These are phyloP conservation scores for Bradypodion ventrale DNA, from an alignment of 2,797 vertebrate genomes.

Conservation along the genomic window DNA sequence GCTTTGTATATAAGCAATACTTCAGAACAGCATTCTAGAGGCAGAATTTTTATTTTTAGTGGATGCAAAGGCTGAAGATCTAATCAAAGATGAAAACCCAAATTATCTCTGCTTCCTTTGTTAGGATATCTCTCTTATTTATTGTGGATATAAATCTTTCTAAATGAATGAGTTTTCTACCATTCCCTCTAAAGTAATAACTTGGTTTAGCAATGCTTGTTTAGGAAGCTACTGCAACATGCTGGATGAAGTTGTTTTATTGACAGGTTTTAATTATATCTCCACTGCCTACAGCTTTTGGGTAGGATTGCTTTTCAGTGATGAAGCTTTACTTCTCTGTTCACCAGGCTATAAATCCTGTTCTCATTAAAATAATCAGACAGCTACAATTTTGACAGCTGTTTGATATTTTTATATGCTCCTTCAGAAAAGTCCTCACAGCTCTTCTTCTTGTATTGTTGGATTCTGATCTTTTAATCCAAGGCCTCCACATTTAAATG, in stretches of 20 bases:
- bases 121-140: slow-evolving; percentile 6
- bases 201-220: not conserved
- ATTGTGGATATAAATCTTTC: slow-evolving; percentile 12
- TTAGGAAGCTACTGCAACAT: slow-evolving; percentile 8
- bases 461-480: not conserved
- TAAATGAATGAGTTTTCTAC: slow-evolving; percentile 11
- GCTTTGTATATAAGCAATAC: not conserved
- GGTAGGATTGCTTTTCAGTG: slow-evolving; percentile 18
- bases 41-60: not conserved
- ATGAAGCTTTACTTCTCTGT: not conserved
- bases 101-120: slow-evolving; percentile 6
- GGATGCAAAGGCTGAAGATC: not conserved
- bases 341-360: slow-evolving; percentile 15
- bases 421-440: not conserved
- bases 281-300: slow-evolving; percentile 19
- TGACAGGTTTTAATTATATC: slow-evolving; percentile 32
- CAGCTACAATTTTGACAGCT: slow-evolving; percentile 9
- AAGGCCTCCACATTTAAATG: not conserved
- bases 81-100: slow-evolving; percentile 13
- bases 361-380: slow-evolving; percentile 33
- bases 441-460: not conserved
- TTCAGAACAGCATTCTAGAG: not conserved
- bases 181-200: slow-evolving; percentile 20
- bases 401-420: slow-evolving; percentile 7
- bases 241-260: slow-evolving; percentile 25